Base-by-base conservation (phyloP, 2,888 invertebrate species). In the Archips crataeganus region DNA sequence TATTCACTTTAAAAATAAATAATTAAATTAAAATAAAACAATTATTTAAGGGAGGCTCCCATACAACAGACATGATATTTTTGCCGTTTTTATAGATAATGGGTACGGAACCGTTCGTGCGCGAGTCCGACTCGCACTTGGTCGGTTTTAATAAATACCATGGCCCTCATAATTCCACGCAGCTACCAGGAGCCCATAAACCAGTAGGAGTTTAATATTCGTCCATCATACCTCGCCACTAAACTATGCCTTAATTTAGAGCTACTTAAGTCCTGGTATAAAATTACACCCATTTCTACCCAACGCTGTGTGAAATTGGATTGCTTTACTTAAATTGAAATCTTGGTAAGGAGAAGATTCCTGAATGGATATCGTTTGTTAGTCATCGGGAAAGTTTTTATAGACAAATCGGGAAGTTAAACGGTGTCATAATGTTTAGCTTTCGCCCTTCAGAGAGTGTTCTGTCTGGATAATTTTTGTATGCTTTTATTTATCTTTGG, bases 251-350 rank as follows among this genome's bases (percentile, higher is more conserved):
- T 75, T 76, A 78, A 78, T 77, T 77, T 75, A 70, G 74, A 70
- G 62, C 63, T 61, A 75, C 74, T 77, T 78, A 76, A 77, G 76
- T 75, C 75, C 67, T 69, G 67, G 74, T 77, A 59, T 76, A 76
- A 87, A 85, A 87, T 87, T 83, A 84, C 80, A 77, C 66, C 82
- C 87, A 87, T 88, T 89, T 84, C 81, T 85, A 86, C 76, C 82
- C 88, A 87, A 75, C 80, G 81, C 79, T 80, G 88, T 88, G 88
- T 87, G 87, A 89, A 89, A 89, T 89, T 88, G 84, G 85, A 87
- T 87, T 83, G 83, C 85, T 84, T 86, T 85, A 85, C 82, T 85
- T 85, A 86, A 88, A 88, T 87, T 88, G 87, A 87, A 88, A 86
- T 85, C 82, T 83, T 80, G 80, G 80, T 82, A 74, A 74, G 73